Conservation (phyloP, 1,140 invertebrate genomes). For the Chironomus tepperi region DNA sequence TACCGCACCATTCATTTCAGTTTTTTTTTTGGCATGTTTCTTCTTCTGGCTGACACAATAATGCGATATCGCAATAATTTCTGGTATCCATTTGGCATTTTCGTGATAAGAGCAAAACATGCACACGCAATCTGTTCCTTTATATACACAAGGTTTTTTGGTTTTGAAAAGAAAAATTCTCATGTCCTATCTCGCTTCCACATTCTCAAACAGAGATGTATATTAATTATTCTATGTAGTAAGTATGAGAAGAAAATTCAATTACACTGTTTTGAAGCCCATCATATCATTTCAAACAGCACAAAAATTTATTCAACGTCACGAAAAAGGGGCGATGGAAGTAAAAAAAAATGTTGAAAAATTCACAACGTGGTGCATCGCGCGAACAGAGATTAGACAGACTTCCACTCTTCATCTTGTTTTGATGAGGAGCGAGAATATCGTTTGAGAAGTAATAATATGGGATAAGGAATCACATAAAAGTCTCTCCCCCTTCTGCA, state of each 20-base stretch:
- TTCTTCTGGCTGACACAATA: neutral
- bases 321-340: neutral
- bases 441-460: too few relatives aligned
- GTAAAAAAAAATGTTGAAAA: too few relatives aligned
- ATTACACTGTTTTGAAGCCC: neutral
- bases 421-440: too few relatives aligned
- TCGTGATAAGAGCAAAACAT: neutral
- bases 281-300: neutral
- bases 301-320: slow-evolving; percentile 4
- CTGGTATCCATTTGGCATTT: neutral
- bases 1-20: neutral
- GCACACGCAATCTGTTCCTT: neutral
- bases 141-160: too few relatives aligned
- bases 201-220: too few relatives aligned
- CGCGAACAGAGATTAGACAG: slow-evolving; percentile 8
- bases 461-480: too few relatives aligned
- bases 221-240: too few relatives aligned
- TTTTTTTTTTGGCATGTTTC: too few relatives aligned
- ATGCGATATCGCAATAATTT: neutral
- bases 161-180: too few relatives aligned
- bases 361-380: neutral
- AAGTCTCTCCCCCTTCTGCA: too few relatives aligned
- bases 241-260: neutral
- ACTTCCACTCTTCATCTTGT: neutral
- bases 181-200: too few relatives aligned